These are phyloP conservation scores for Seira musarum DNA, from an alignment of 2,888 invertebrate species.

Conservation along the genomic window DNA sequence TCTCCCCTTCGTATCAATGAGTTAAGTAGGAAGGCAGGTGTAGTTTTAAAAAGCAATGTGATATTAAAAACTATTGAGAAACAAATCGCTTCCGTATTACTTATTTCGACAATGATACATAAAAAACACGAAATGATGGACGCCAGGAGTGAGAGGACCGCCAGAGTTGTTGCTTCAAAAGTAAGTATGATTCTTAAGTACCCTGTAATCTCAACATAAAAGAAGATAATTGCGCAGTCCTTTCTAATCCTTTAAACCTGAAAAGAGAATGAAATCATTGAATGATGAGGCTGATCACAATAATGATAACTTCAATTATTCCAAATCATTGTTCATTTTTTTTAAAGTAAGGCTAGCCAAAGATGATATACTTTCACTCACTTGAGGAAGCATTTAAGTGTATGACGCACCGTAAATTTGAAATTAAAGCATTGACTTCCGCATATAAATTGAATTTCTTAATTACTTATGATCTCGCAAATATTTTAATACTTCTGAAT, in stretches of 20 bases:
- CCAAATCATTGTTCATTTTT: slow-evolving; percentile 22
- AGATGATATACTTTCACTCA: too few species aligned
- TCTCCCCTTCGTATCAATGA: neutral
- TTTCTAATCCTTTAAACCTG: neutral
- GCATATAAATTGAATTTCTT: too few species aligned
- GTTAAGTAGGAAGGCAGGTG: neutral
- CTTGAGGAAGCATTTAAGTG: too few species aligned
- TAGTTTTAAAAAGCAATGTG: neutral
- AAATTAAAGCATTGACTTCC: too few species aligned
- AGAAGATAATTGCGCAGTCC: neutral
- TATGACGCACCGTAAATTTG: too few species aligned
- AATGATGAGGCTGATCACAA: slow-evolving; percentile 57
- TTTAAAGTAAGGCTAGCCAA: too few species aligned
- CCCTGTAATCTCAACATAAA: neutral
- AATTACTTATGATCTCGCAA: too few species aligned
- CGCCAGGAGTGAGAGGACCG: slow-evolving; percentile 56
- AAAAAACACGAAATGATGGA: slow-evolving; percentile 28
- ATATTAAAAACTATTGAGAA: neutral
- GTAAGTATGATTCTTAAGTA: neutral
- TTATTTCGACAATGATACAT: neutral
- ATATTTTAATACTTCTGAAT: too few species aligned
- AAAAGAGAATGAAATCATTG: slow-evolving; percentile 43
- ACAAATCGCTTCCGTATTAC: slow-evolving; percentile 15
- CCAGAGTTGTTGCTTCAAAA: slow-evolving; percentile 44
- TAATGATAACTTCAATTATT: slow-evolving; percentile 60